A percentile compares a stretch with the other conserved stretches of the same genome.
Conservation (phyloP, 2,797 vertebrate genomes). For the Merluccius polli region DNA sequence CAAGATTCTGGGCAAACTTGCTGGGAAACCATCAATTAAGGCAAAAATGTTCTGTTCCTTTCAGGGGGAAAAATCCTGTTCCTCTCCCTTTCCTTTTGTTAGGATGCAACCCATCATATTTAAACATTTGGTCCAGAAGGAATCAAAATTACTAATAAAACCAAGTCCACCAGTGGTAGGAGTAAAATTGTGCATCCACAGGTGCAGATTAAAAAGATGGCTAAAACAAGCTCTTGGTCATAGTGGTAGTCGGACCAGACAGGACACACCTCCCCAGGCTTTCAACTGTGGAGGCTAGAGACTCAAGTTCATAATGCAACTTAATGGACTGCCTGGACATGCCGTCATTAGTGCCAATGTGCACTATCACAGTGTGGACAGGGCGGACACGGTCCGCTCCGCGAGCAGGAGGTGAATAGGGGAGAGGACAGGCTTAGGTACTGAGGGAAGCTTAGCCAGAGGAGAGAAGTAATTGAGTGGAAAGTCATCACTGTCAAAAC, state of each 20-base stretch:
- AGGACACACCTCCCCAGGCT: not conserved
- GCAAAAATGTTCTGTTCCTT: constrained; percentile 5
- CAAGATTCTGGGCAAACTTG: not conserved
- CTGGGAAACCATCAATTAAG: constrained; percentile 5
- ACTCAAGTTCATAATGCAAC: constrained; percentile 5
- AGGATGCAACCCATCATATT: not conserved
- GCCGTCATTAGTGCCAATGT: constrained; percentile 3
- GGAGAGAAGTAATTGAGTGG: too few relatives aligned
- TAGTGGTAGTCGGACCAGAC: not conserved
- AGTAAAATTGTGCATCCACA: not conserved
- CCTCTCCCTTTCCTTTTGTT: too few relatives aligned
- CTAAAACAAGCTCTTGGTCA: not conserved
- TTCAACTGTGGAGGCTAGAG: constrained; percentile 4
- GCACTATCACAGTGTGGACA: constrained; percentile 4
- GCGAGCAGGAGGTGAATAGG: too few relatives aligned
- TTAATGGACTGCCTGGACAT: constrained; percentile 11
- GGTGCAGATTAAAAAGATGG: not conserved
- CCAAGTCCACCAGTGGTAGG: not conserved
- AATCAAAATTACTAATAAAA: constrained; percentile 6
- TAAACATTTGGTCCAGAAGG: constrained; percentile 12
- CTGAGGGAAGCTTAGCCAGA: too few relatives aligned
- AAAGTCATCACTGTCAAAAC: too few relatives aligned
- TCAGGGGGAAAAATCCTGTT: too few relatives aligned
- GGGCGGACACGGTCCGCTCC: too few relatives aligned
- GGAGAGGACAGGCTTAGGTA: too few relatives aligned